phyloP scores from a whole-genome alignment of 2,888 invertebrate genomes.

The Epistrophella euchroma region DNA sequence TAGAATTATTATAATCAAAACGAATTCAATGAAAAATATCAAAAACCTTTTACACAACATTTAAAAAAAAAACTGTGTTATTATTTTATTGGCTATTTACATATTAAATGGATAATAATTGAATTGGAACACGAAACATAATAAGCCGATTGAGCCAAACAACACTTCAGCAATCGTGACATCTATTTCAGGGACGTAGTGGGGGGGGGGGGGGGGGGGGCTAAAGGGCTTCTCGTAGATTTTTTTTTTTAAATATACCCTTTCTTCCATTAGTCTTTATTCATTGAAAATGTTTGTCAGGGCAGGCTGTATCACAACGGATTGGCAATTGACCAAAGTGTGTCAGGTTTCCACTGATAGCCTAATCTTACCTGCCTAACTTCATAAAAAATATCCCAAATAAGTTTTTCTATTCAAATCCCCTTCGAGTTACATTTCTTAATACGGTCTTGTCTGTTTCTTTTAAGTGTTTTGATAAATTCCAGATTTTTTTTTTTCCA shows the following conservation, averaged over 20 bases:
- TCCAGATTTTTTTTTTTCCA: background rate
- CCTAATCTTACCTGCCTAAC: too few relatives aligned
- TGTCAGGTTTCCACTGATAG: too few relatives aligned
- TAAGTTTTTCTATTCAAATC: too few relatives aligned
- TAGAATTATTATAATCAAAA: conserved; percentile 23
- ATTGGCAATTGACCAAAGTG: too few relatives aligned
- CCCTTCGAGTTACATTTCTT: background rate
- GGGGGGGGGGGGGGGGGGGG: background rate
- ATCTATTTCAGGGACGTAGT: background rate
- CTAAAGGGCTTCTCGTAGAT: background rate
- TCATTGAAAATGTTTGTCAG: too few relatives aligned
- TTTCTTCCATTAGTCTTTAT: too few relatives aligned
- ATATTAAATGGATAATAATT: conserved; percentile 30
- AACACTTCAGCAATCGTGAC: conserved; percentile 5
- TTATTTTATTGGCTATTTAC: conserved; percentile 9
- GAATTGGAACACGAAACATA: conserved; percentile 29
- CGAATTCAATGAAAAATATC: conserved; percentile 19
- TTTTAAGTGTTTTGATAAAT: conserved; percentile 4
- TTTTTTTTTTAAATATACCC: too few relatives aligned
- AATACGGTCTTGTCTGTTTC: background rate
- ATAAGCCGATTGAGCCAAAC: conserved; percentile 2
- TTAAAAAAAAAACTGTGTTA: conserved; percentile 18
- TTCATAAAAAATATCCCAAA: too few relatives aligned
- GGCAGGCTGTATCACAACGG: too few relatives aligned
- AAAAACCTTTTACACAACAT: background rate